Percentiles rank a stretch among this genome's conserved stretches.
Evolutionary conservation across 2,113 vertebrate genomes (phyloP).

Genomic region (Pituophis catenifer): DNA sequence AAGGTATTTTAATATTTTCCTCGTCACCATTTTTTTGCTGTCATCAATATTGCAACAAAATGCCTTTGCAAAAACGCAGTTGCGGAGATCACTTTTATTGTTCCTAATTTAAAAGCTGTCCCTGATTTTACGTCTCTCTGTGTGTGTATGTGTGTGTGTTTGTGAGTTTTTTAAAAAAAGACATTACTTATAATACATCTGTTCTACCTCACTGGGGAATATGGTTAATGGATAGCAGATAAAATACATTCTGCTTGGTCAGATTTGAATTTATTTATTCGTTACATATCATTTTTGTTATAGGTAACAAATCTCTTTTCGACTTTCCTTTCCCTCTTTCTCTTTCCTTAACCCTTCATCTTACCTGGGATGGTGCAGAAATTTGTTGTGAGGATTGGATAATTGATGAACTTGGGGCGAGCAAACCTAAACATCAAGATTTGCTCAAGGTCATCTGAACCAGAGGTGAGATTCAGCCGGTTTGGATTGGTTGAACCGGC

Average conservation of each 20-base stretch:
- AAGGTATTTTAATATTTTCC: constrained; percentile 20
- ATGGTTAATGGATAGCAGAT: not conserved
- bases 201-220: constrained; percentile 46
- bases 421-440: no score
- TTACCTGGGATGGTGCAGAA: not conserved
- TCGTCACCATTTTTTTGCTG: not conserved
- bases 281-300: not conserved
- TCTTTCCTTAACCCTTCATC: not conserved
- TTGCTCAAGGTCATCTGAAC: not conserved
- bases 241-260: constrained; percentile 21
- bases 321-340: not conserved
- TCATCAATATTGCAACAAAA: constrained; percentile 7
- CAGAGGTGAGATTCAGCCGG: no score
- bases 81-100: constrained; percentile 38
- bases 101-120: constrained; percentile 41
- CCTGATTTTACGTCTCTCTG: constrained; percentile 30
- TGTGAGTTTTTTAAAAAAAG: not conserved
- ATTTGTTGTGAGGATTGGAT: no score
- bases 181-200: constrained; percentile 35
- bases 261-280: constrained; percentile 14
- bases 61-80: constrained; percentile 24
- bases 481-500: no score
- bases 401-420: no score
- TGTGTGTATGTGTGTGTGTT: not conserved
- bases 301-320: not conserved